Conservation (phyloP, 1,140 invertebrate species). For the Wiebesia pumilae region DNA sequence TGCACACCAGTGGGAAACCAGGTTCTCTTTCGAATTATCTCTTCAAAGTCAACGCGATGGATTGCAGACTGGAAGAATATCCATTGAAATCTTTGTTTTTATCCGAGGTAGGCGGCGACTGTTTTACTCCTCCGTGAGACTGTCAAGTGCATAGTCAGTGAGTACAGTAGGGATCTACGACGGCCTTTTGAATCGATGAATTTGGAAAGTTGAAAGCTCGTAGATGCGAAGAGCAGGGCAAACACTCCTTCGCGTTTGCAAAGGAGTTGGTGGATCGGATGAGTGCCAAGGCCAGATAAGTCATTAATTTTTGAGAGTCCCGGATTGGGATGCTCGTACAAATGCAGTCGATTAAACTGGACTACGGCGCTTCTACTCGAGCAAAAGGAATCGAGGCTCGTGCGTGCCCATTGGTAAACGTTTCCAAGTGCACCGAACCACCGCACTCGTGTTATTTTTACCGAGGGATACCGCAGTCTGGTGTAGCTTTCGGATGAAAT, state of each 20-base stretch:
- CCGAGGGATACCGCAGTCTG: neutral
- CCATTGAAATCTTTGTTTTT: neutral
- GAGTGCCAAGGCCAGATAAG: conserved; percentile 28
- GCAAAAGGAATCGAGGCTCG: too few species aligned
- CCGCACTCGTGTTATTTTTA: conserved; percentile 13
- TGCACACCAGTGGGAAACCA: too few species aligned
- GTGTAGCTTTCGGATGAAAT: neutral
- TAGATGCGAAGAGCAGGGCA: neutral
- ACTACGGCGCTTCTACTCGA: neutral
- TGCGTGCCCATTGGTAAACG: neutral
- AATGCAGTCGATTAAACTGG: conserved; percentile 22
- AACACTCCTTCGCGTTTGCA: conserved; percentile 14
- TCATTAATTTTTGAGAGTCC: conserved; percentile 41
- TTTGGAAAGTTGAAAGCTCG: neutral
- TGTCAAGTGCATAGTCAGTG: neutral
- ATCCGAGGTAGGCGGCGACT: conserved; percentile 10
- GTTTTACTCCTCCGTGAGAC: neutral
- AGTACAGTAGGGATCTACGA: neutral
- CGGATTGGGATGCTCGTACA: conserved; percentile 6
- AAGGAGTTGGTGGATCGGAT: conserved; percentile 23
- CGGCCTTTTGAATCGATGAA: neutral
- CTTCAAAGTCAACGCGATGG: too few species aligned
- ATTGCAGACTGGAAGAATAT: too few species aligned
- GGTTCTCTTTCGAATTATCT: too few species aligned
- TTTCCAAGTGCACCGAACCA: neutral